Evolutionary conservation across 2,113 vertebrate species (phyloP), one percentile per base, ranked within the genome.

Genomic region (Poecilia latipinna): DNA sequence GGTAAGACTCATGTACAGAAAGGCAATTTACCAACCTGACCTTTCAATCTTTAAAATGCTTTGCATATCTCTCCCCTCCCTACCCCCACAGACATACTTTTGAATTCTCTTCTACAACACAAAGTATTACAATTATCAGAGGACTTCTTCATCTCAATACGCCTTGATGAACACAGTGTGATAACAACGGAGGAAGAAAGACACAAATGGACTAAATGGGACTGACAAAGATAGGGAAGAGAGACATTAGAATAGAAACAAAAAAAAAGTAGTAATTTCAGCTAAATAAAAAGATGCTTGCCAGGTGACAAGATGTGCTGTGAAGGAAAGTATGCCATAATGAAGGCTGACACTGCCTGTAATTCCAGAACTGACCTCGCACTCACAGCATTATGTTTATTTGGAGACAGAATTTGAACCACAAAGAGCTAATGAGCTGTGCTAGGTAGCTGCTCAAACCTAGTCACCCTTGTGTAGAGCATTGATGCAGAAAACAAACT

Each of bases 1-100:
- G 83, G 86, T 89, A 85, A 90, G 90, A 87, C 70, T 89, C 88
- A 80, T 89, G 89, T 93, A 91, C 86, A 86, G 90, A 91, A 86
- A 90, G 82, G 82, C 89, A 91, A 91, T 91, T 93, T 92, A 91
- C 90, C 89, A 89, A 89, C 82, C 85, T 91, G 93, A 93, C 90
- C 90, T 93, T 93, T 93, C 89, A 89, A 86, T 93, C 87, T 90
- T 81, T 91, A 85, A 91, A 91, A 87, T 63, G 37, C 79, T 82
- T 76, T 73, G 74, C 88, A 88, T 82, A 80, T 70, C 68, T 70
- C 62, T 60, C 31, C 65, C 74, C 54, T 5, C 26, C 77, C 75
- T 70, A 2, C 64, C 22, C 64, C 22, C 3, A 24, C 74, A 42
- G 60, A 72, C 74, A 79, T 48, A 65, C 86, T 83, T 89, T 84